Evolutionary conservation across 1,140 invertebrate species (phyloP).

Genomic region (Zaprionus inermis): DNA sequence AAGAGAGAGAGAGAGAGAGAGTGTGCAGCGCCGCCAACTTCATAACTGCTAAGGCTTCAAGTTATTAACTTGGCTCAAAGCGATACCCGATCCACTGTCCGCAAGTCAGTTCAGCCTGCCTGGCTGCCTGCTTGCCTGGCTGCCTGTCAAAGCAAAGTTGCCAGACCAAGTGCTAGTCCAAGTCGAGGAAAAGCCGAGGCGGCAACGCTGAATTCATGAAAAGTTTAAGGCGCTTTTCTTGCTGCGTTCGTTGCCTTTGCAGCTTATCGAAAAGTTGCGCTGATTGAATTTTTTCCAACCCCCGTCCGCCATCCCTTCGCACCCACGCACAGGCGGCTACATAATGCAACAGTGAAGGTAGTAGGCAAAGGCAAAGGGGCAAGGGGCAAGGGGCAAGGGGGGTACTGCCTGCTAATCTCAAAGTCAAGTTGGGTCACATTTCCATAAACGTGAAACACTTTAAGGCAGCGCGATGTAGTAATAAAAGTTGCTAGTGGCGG

Average conservation of each 20-base stretch:
- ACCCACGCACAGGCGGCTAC: conserved; percentile 48
- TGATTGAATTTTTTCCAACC: conserved; percentile 67
- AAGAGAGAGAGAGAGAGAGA: conserved; percentile 31
- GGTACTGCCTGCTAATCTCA: conserved; percentile 42
- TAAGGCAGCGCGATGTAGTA: conserved; percentile 46
- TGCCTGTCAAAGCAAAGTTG: conserved; percentile 23
- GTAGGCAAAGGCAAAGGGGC: background rate
- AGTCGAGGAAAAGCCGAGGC: conserved; percentile 27
- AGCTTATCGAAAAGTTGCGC: conserved; percentile 80
- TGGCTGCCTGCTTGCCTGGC: background rate
- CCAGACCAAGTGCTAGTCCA: conserved; percentile 18
- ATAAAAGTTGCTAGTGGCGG: background rate
- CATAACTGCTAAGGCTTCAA: conserved; percentile 77
- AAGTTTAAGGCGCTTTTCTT: conserved; percentile 74
- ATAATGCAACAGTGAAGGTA: conserved; percentile 45
- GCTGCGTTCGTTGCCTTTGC: conserved; percentile 59
- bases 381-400: background rate
- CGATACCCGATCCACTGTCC: conserved; percentile 63
- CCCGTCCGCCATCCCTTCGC: too few species aligned
- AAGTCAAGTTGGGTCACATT: conserved; percentile 52
- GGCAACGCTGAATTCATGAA: conserved; percentile 62
- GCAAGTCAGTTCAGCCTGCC: background rate
- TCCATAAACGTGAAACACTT: conserved; percentile 55
- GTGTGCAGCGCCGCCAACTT: too few species aligned
- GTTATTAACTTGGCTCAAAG: conserved; percentile 78